Base-by-base conservation (phyloP, 1,140 invertebrate species). In the Sinonovacula constricta region DNA sequence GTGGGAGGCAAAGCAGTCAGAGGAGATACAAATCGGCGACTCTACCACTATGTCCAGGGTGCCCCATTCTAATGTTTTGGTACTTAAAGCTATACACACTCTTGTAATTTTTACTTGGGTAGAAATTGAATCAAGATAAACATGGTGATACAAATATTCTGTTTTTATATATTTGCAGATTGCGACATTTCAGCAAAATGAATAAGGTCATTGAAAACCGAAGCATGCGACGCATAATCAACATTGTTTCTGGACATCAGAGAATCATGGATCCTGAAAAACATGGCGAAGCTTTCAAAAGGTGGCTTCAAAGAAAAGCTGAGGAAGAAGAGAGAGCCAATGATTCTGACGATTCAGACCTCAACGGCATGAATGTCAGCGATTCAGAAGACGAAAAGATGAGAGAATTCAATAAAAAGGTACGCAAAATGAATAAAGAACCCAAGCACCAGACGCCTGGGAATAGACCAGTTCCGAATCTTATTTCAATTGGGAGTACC, bases 221-320 rank as follows among this genome's bases (percentile, higher is more conserved):
- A 28, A 54, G 31, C 7, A 74, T 81, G 39, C 74, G 75, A 49
- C 51, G 75, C 49, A 62, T 51, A 34, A 81, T 81, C 28, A 74
- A 78, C n/a, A 31, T 81, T 3, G 69, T 59, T 1, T 65, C 70
- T 1, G 36, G 28, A n/a, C 28, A 53, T 31, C 53, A 34, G 14
- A 53, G 57, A 63, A 2, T 30, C 22, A 76, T 62, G 26, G 34
- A 68, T 10, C 70, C 53, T 34, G 45, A 67, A 30, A 31, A 63
- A 24, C 53, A 81, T 63, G 36, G 26, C 18, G 82, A 81, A 57
- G 81, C 83, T 0, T 87, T 85, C 69, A 83, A 85, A 14, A 36
- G 79, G 26, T 87, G 87, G 85, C 39, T 86, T 24, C 68, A 84
- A 31, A 87, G 78, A 57, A 75, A 85, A 54, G 77, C 66, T n/a